Evolutionary conservation across 2,113 vertebrate genomes (phyloP).

Genomic region (Tympanuchus pallidicinctus): DNA sequence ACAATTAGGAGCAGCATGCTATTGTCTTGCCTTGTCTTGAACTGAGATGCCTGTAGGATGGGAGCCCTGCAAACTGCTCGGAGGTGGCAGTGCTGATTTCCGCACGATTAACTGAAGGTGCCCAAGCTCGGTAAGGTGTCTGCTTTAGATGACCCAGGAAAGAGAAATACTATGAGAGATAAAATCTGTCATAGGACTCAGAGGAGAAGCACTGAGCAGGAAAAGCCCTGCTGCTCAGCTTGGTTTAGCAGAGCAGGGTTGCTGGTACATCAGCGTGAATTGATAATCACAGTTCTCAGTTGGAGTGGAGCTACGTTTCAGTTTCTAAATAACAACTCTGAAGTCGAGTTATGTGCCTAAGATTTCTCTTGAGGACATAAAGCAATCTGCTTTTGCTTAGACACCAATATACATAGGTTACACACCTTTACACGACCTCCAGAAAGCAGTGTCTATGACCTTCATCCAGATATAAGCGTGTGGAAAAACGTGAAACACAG

Average conservation of each 20-base stretch:
- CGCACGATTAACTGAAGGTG: background rate
- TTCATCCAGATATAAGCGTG: background rate
- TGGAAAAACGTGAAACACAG: background rate
- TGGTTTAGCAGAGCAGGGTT: background rate
- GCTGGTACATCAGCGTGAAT: accelerated
- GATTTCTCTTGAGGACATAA: background rate
- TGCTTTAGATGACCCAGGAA: background rate
- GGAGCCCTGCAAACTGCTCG: background rate
- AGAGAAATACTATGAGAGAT: background rate
- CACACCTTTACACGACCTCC: background rate
- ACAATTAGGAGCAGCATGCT: background rate
- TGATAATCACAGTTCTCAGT: background rate
- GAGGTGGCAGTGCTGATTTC: slow-evolving; percentile 14
- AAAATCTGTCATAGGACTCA: background rate
- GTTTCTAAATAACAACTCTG: background rate
- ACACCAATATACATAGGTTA: accelerated
- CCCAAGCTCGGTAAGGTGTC: background rate
- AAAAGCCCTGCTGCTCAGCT: background rate
- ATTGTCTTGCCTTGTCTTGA: background rate
- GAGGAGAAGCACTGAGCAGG: background rate
- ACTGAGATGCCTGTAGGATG: background rate
- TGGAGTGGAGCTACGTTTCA: background rate
- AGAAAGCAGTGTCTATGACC: background rate
- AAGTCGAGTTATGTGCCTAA: background rate
- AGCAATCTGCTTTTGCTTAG: background rate